These are phyloP conservation scores for Protobothrops flavoviridis DNA, from an alignment of 2,113 vertebrate species.

Conservation along the genomic window DNA sequence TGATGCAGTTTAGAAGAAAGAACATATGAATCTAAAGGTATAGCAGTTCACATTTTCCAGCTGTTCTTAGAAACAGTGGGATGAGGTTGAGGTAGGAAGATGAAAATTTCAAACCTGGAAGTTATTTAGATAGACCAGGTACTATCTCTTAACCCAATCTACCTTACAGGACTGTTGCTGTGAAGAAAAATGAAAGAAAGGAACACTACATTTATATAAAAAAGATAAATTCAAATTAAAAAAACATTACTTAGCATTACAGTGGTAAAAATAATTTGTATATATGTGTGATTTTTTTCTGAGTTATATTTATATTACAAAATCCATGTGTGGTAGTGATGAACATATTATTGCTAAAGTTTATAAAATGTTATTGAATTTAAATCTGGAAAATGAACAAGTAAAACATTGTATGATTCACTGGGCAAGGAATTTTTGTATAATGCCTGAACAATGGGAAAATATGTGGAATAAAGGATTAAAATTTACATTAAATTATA, in stretches of 20 bases:
- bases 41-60: neutral
- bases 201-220: neutral
- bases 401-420: no score
- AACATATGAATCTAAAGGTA: neutral
- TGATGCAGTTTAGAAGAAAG: neutral
- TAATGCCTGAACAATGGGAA: no score
- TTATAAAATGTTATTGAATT: no score
- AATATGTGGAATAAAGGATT: no score
- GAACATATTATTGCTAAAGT: no score
- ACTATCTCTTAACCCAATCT: neutral
- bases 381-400: no score
- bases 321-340: neutral
- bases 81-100: neutral
- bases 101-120: neutral
- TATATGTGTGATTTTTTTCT: neutral
- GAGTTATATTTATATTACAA: constrained; percentile 1
- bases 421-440: no score
- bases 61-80: neutral
- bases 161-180: neutral
- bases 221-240: neutral
- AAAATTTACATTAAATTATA: no score
- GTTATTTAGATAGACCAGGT: neutral
- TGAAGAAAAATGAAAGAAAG: neutral
- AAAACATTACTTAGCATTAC: neutral
- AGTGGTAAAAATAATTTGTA: neutral